phyloP scores from a whole-genome alignment of 2,888 invertebrate genomes.

The Pyrgus malvae region DNA sequence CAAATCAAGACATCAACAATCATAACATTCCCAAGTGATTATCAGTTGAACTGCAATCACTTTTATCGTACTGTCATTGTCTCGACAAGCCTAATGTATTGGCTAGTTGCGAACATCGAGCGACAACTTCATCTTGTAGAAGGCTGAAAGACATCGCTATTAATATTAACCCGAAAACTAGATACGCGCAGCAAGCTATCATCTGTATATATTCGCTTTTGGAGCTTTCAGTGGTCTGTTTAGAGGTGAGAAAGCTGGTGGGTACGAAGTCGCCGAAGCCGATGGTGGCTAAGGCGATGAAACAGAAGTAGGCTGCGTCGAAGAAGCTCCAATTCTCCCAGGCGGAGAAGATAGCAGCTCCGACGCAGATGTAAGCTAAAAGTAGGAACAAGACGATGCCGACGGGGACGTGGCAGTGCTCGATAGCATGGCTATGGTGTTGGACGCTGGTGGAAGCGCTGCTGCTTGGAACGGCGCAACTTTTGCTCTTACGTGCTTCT shows the following conservation, averaged over 20 bases:
- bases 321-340: constrained; percentile 91
- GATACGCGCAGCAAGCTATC: constrained; percentile 90
- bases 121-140: constrained; percentile 89
- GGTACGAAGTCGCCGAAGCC: constrained; percentile 91
- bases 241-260: constrained; percentile 73
- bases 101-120: constrained; percentile 87
- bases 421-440: constrained; percentile 54
- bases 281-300: constrained; percentile 91
- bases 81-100: constrained; percentile 85
- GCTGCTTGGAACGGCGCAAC: constrained; percentile 64
- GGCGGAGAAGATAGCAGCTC: constrained; percentile 89
- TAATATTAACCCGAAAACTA: constrained; percentile 89
- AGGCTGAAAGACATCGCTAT: constrained; percentile 93
- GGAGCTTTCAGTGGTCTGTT: constrained; percentile 64
- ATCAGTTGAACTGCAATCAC: constrained; percentile 74
- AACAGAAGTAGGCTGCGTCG: constrained; percentile 92
- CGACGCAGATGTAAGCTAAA: constrained; percentile 87
- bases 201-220: constrained; percentile 85
- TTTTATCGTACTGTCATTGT: constrained; percentile 81
- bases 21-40: constrained; percentile 77
- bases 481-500: constrained; percentile 61
- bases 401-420: constrained; percentile 71
- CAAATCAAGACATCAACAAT: constrained; percentile 65
- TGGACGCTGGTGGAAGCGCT: constrained; percentile 61
- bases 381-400: constrained; percentile 85